Percentiles rank a stretch among this genome's conserved stretches.
Conservation (phyloP, 1,140 invertebrate genomes). For the Brachionus asplanchnoidis region DNA sequence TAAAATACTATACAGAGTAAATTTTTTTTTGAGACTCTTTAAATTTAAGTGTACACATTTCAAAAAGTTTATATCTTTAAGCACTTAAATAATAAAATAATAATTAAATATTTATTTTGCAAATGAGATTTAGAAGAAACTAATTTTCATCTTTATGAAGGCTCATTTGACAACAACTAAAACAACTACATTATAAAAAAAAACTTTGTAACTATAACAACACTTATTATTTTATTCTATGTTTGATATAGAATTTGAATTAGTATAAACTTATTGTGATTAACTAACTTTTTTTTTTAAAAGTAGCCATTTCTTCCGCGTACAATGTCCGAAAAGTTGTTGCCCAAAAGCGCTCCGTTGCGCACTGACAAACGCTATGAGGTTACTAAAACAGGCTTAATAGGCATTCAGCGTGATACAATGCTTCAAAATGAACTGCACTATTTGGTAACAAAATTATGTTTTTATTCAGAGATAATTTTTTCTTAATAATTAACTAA, state of each 20-base stretch:
- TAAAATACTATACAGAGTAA: too few relatives aligned
- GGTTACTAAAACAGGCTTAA: constrained; percentile 30
- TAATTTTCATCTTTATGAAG: not conserved
- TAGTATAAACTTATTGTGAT: constrained; percentile 1
- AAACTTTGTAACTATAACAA: constrained; percentile 6
- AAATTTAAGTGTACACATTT: not conserved
- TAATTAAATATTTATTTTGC: not conserved
- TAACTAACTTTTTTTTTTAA: constrained; percentile 12
- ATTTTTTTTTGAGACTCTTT: not conserved
- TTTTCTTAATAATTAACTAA: not conserved
- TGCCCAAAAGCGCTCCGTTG: constrained; percentile 21
- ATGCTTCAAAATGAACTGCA: constrained; percentile 41
- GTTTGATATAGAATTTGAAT: not conserved
- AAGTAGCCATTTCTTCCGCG: not conserved
- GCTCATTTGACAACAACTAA: not conserved
- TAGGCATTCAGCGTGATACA: constrained; percentile 16
- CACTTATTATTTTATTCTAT: constrained; percentile 2
- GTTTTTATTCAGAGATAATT: not conserved
- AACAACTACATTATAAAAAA: not conserved
- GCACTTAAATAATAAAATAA: not conserved
- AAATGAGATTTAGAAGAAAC: not conserved
- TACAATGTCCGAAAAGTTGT: not conserved
- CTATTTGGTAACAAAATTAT: not conserved
- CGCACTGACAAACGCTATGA: constrained; percentile 23
- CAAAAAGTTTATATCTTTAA: not conserved